Percentiles rank a stretch among this genome's conserved stretches.
These are phyloP conservation scores for Galaxias olidus DNA, from an alignment of 2,797 vertebrate species.

Conservation along the genomic window DNA sequence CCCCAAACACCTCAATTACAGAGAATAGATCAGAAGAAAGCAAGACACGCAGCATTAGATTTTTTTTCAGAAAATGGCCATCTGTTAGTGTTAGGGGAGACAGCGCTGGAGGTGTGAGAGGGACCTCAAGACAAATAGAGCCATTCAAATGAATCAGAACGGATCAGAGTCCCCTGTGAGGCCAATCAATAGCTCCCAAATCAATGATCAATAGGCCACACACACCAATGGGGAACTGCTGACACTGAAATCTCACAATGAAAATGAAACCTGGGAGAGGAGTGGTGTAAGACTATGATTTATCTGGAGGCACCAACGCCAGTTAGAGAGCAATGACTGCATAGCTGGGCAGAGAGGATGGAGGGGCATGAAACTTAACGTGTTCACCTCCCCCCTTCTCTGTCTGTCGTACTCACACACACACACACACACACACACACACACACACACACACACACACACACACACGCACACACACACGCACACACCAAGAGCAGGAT, in stretches of 20 bases:
- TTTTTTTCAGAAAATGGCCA: conserved; percentile 63
- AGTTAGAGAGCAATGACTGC: conserved; percentile 81
- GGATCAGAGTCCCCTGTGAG: conserved; percentile 80
- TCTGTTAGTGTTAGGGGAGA: conserved; percentile 82
- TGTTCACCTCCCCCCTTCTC: conserved; percentile 5
- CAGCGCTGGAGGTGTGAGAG: conserved; percentile 71
- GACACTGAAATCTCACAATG: conserved; percentile 84
- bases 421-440: no score
- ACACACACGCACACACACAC: conserved; percentile 42
- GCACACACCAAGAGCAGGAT: conserved; percentile 46
- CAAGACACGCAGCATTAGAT: conserved; percentile 49
- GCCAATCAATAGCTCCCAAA: conserved; percentile 78
- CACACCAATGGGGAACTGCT: conserved; percentile 88
- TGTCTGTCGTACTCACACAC: no score
- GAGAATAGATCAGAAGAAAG: conserved; percentile 77
- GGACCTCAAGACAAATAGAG: conserved; percentile 84
- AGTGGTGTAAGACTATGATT: conserved; percentile 76
- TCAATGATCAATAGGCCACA: conserved; percentile 89
- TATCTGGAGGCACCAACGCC: conserved; percentile 75
- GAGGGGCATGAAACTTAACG: conserved; percentile 74
- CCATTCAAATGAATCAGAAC: conserved; percentile 87
- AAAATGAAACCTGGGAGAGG: conserved; percentile 77
- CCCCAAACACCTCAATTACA: conserved; percentile 82
- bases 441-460: background rate
- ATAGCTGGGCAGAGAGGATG: conserved; percentile 67